Base-by-base conservation (phyloP, 2,113 vertebrate genomes). In the Pseudopipra pipra region DNA sequence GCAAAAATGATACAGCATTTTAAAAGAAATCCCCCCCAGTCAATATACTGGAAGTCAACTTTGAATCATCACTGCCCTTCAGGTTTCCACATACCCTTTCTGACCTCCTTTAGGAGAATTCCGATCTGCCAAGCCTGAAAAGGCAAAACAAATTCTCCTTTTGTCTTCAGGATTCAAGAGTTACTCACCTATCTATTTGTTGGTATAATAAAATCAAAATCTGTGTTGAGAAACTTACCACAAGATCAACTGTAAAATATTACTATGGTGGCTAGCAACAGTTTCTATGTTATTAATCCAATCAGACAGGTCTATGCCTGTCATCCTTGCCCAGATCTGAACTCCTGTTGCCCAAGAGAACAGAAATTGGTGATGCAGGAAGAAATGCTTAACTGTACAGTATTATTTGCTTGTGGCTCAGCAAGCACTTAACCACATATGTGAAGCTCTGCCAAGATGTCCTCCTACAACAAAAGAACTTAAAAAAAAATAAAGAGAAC, bases 401-500 rank as follows among this genome's bases (percentile, higher is more conserved):
- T 54, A 78, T 77, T 95, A 85, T 96, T 71, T 77, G 61, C 87
- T 91, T 80, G 90, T 88, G 79, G 94, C 92, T 96, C 86, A 93
- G 73, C 85, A 96, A 96, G 84, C 70, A 97, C 89, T 87, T 95
- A 96, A 96, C 93, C 85, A 94, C 43, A 74, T 24, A 93, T 51
- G 23, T 82, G 77, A 92, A 83, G 89, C 62, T 90, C 67, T 95
- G 87, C 92, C 78, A 92, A 79, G 63, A 94, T 89, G 81, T 86
- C 84, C 93, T 96, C 90, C 91, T 86, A 92, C 91, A 96, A 96
- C 67, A 97, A 97, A 97, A 51, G 84, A 96, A 91, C 41, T 95
- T 66, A 18, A 51, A 47, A 44, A 71, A 65, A 67, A 81, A 71
- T n/a, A 37, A 68, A 63, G 37, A 85, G 90, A 93, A 95, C 70